Conservation (phyloP, 1,140 invertebrate genomes). For the Eubasilissa regina region DNA sequence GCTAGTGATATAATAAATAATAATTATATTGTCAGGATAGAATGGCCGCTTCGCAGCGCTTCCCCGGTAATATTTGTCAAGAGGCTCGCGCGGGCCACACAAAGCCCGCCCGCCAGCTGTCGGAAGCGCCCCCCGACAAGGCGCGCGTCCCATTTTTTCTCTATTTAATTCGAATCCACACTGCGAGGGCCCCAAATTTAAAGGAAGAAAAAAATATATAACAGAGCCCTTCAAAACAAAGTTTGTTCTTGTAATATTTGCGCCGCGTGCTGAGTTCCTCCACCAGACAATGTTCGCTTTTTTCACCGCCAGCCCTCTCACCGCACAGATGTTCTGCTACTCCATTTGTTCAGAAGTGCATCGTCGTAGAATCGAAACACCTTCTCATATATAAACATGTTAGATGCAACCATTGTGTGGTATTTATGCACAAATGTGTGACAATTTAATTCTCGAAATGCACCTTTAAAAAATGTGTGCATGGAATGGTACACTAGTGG, state of each 20-base stretch:
- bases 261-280: neutral
- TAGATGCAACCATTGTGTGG: too few relatives aligned
- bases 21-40: too few relatives aligned
- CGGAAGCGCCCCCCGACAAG: conserved; percentile 54
- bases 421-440: too few relatives aligned
- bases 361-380: too few relatives aligned
- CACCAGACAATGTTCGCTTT: conserved; percentile 27
- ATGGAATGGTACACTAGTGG: too few relatives aligned
- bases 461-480: too few relatives aligned
- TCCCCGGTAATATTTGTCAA: conserved; percentile 51
- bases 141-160: conserved; percentile 55
- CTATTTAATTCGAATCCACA: conserved; percentile 58
- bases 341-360: too few relatives aligned
- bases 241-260: conserved; percentile 47
- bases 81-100: conserved; percentile 46
- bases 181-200: conserved; percentile 36
- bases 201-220: conserved; percentile 23
- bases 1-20: too few relatives aligned
- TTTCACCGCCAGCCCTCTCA: neutral
- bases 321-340: conserved; percentile 35
- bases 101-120: conserved; percentile 54
- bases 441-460: too few relatives aligned
- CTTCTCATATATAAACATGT: too few relatives aligned
- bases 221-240: conserved; percentile 17
- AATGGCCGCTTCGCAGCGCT: conserved; percentile 40